phyloP scores from a whole-genome alignment of 2,888 invertebrate species.

The Arctia plantaginis region DNA sequence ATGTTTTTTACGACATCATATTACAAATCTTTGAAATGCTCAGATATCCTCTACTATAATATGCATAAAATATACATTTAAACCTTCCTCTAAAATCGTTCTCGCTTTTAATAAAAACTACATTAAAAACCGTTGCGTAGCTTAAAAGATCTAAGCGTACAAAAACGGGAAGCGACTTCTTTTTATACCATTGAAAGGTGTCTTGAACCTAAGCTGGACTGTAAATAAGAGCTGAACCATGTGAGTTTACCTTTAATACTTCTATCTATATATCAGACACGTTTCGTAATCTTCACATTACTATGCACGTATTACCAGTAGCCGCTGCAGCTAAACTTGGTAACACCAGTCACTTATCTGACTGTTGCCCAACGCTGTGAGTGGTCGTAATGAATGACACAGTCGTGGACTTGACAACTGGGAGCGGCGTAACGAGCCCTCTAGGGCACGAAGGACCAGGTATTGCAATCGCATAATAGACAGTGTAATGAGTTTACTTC shows the following conservation, averaged over 20 bases:
- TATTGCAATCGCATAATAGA: slow-evolving; percentile 6
- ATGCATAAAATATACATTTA: too few relatives aligned
- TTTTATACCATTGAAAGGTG: too few relatives aligned
- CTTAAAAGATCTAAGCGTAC: too few relatives aligned
- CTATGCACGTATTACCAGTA: background rate
- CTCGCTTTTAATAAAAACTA: too few relatives aligned
- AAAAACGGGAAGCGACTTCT: too few relatives aligned
- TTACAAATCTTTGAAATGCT: too few relatives aligned
- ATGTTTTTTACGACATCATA: too few relatives aligned
- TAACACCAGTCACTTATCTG: slow-evolving; percentile 1
- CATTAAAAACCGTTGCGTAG: too few relatives aligned
- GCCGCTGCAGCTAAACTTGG: background rate
- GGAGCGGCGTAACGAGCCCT: slow-evolving; percentile 21
- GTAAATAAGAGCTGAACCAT: background rate
- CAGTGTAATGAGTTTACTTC: background rate
- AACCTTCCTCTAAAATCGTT: too few relatives aligned
- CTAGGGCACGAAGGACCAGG: background rate
- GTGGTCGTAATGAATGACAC: slow-evolving; percentile 13
- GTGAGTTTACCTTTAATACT: background rate
- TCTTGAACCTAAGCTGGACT: background rate
- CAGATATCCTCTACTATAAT: too few relatives aligned
- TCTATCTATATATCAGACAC: background rate
- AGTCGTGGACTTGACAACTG: slow-evolving; percentile 17
- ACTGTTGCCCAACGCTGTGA: slow-evolving; percentile 8
- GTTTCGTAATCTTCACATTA: background rate